Percentiles rank a stretch among this genome's conserved stretches.
phyloP scores from a whole-genome alignment of 2,888 invertebrate genomes.

The Therioaphis trifolii region DNA sequence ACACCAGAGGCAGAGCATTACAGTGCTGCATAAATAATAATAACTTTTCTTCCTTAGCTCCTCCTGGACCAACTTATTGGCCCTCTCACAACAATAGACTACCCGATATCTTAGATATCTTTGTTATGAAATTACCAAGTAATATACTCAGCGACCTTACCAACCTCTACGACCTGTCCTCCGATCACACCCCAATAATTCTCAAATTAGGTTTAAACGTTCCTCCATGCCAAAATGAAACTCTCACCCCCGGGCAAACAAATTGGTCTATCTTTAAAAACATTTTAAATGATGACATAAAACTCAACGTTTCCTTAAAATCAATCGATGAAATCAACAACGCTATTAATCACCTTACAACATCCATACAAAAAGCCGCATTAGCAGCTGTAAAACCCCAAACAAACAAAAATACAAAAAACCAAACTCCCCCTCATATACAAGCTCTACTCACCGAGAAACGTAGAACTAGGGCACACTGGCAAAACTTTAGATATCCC shows the following conservation, averaged over 20 bases:
- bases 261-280: no score
- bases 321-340: neutral
- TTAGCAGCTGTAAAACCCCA: no score
- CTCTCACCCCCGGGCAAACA: no score
- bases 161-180: slow-evolving; percentile 6
- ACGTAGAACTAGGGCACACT: neutral
- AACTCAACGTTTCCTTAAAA: neutral
- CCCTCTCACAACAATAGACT: slow-evolving; percentile 21
- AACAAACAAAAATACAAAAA: no score
- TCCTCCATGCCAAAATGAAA: no score
- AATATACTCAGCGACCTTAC: neutral
- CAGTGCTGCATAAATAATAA: slow-evolving; percentile 6
- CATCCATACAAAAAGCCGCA: no score
- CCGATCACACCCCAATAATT: no score
- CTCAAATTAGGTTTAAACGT: no score
- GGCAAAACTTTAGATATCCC: slow-evolving; percentile 24
- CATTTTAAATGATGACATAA: neutral
- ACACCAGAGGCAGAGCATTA: slow-evolving; percentile 11
- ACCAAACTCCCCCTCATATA: no score
- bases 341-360: no score
- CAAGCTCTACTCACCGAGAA: no score
- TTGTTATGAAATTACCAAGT: slow-evolving; percentile 25
- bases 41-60: neutral
- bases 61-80: slow-evolving; percentile 19
- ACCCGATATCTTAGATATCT: slow-evolving; percentile 9